Evolutionary conservation across 1,140 invertebrate genomes (phyloP), one percentile per base, ranked within the genome.

Genomic region (Drosophila teissieri): DNA sequence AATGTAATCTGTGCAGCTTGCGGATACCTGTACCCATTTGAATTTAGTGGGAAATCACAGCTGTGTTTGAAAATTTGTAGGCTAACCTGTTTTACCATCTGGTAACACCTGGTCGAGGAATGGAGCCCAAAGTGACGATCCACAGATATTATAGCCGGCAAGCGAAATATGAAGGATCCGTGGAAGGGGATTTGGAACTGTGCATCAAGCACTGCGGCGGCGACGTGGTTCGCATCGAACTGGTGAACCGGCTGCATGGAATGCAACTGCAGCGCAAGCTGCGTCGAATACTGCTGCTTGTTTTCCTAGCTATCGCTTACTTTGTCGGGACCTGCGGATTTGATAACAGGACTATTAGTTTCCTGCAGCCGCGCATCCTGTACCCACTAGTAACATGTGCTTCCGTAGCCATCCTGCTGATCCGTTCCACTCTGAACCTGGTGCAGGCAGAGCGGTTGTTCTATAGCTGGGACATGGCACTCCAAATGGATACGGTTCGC

Each of bases 391-490:
- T 37, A 40, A 22, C 24, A 60, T 34, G 60, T 34, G 7, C 34
- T 3, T 44, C 48, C 60, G 60, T 65, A 10, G 46, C 64, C 11
- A 11, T 56, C 10, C 44, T 34, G 3, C 72, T 89, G 17, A 2
- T 89, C 8, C 68, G 73, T 14, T 53, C 39, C 11, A 22, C 60
- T 0, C 24, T 85, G 5, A 44, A 52, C 8, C 27, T 89, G 22
- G 84, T 89, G 8, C 61, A 80, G 17, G 70, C 76, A 92, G 94
- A 94, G 80, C 93, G 92, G 5, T 46, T 95, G 15, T 81, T 93
- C 31, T 82, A 94, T 31, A 92, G 94, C 31, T 91, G 93, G 86
- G 92, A 93, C 57, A 86, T 95, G 44, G 94, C 94, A 11, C 78
- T 94, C 49, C 94, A 95, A 76, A 93, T 93, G 17, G 83, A 78